Base-by-base conservation (phyloP, 2,113 vertebrate genomes). In the Tor tambroides region DNA sequence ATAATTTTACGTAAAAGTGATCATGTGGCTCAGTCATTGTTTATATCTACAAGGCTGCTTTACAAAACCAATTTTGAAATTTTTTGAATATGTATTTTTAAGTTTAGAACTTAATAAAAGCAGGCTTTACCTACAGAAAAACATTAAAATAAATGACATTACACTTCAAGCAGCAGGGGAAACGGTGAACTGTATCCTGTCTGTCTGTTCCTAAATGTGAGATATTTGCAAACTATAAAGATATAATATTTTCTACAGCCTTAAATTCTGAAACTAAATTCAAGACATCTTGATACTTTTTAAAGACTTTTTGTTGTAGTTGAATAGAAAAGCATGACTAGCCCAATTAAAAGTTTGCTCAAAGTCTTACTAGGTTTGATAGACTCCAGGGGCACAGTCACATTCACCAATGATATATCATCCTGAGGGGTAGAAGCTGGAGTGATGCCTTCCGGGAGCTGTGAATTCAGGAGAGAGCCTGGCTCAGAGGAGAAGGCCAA, bases 351-450 rank as follows among this genome's bases (percentile, higher is more conserved):
- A 12, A 41, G 5, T 43, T 23, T 43, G 21, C 38, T 35, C 12
- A 9, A 10, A 2, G 30, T 90, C 97, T 97, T 93, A 99, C 98
- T 99, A n/a, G 98, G 98, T 92, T 96, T 98, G 93, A 99, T 97
- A 38, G 97, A 96, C 90, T 99, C 98, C 94, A 99, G 95, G 90
- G 97, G 96, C 91, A 99, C 96, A 32, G 94, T 95, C 85, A 99
- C 92, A 43, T 94, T 96, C 86, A 96, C 92, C 11, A 99, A 92
- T 0, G 97, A 97, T 86, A 97, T 94, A 90, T 95, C 95, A 2
- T 94, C 93, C 2, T 91, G 92, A 21, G 92, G 85, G 0, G 35
- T 4, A 0, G 94, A 30, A 26, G 92, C 91, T 46, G 91, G 88
- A 9, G 89, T 87, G 89, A 87, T 38, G 12, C 92, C 92, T 89